These are phyloP conservation scores for Haliclona indistincta DNA, from an alignment of 37 sponge, comb jelly and placozoan species.

Conservation along the genomic window DNA sequence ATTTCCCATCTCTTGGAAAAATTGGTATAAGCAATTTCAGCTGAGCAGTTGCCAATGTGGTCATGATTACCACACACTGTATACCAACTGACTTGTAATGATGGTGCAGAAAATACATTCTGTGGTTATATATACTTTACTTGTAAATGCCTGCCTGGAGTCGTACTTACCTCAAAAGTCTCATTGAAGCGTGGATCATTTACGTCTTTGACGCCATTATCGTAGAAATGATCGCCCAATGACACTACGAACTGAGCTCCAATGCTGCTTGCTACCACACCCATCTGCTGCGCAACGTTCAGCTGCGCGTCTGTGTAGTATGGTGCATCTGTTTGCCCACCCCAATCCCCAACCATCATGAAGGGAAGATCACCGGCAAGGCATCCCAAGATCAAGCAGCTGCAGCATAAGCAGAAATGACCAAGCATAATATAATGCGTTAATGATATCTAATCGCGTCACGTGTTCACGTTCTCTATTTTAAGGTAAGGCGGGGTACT, in stretches of 20 bases:
- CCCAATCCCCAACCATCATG: conserved; percentile 62
- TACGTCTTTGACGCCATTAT: conserved; percentile 44
- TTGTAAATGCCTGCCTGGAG: neutral
- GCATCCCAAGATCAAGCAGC: neutral
- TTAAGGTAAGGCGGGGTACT: too few relatives aligned
- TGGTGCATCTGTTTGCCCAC: conserved; percentile 24
- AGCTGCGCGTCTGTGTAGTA: conserved; percentile 48
- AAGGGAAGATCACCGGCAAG: conserved; percentile 15
- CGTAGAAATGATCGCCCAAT: conserved; percentile 67
- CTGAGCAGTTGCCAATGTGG: conserved; percentile 74
- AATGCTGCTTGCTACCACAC: conserved; percentile 13
- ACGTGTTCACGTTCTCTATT: too few relatives aligned
- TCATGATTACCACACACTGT: conserved; percentile 75
- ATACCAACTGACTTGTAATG: conserved; percentile 66
- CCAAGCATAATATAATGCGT: neutral
- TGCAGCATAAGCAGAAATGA: neutral
- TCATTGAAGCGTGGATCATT: conserved; percentile 55
- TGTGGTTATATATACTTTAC: neutral
- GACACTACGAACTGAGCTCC: conserved; percentile 41
- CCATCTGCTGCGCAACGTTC: conserved; percentile 36
- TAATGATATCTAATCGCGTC: too few relatives aligned
- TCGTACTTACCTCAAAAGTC: conserved; percentile 49
- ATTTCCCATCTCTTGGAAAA: conserved; percentile 64
- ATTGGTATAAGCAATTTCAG: conserved; percentile 67
- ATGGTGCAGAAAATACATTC: conserved; percentile 71